Conservation (phyloP, 2,113 vertebrate genomes). For the Camarhynchus parvulus region DNA sequence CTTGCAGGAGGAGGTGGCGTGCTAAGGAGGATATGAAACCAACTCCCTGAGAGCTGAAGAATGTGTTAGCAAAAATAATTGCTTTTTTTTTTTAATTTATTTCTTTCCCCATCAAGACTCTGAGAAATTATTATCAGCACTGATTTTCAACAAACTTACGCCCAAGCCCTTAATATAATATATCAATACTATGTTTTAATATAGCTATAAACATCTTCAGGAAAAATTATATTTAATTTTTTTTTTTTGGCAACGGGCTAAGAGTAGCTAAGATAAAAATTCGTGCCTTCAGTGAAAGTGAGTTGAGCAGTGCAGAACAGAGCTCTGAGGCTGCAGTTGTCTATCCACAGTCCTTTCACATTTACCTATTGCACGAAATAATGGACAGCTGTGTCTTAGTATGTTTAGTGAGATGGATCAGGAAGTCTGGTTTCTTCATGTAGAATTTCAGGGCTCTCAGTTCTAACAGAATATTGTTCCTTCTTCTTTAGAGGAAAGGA, state of each 20-base stretch:
- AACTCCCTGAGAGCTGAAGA: rapidly evolving
- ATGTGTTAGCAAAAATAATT: not conserved
- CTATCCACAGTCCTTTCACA: not conserved
- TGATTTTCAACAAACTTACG: not conserved
- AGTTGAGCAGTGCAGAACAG: not conserved
- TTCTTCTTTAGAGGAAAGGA: not conserved
- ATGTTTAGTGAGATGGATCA: not conserved
- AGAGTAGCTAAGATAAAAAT: not conserved
- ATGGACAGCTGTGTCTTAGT: not conserved
- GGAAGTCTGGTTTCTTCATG: not conserved
- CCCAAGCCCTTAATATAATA: not conserved
- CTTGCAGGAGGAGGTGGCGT: not conserved
- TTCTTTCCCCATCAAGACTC: rapidly evolving
- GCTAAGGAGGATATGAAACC: not conserved
- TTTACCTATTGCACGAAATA: not conserved
- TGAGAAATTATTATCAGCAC: not conserved
- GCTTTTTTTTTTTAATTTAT: not conserved
- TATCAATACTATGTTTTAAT: not conserved
- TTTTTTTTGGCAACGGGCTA: not conserved
- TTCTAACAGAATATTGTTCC: not conserved
- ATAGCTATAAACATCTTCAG: not conserved
- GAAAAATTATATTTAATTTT: not conserved
- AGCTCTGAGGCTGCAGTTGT: not conserved
- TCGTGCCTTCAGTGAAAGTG: not conserved
- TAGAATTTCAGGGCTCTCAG: not conserved